Base-by-base conservation (phyloP, 1,140 invertebrate species). In the Elysia chlorotica region DNA sequence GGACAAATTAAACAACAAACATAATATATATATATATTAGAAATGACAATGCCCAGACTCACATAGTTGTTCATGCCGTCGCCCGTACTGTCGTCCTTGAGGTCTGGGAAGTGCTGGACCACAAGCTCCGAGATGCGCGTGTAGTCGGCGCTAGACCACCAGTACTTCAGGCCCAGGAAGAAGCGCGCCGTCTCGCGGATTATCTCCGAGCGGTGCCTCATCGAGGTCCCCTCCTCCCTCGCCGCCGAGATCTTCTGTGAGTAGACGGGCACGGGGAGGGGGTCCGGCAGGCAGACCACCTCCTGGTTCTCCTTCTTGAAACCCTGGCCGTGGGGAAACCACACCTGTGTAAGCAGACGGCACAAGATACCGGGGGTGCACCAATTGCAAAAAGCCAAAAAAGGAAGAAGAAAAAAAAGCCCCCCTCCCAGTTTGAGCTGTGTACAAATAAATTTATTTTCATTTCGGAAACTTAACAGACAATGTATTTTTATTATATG, bases 81-180 rank as follows among this genome's bases (percentile, higher is more conserved):
- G 1, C 53, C 33, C 2, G 63, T 62, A 3, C 54, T 70, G 17
- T 69, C 41, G 38, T 77, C 75, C 38, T 71, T 74, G 28, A 77
- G 54, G 23, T 77, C 75, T 4, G 75, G 75, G 65, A 77, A 77
- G 56, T 74, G 62, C 10, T 48, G 31, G 10, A 74, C 75, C 17
- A 77, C 75, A 57, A 77, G 63, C 65, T 77, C 72, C 0, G 75
- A 74, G 10, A 77, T 77, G 59, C 72, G 41, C 21, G 67, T 74
- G 48, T 77, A 77, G 75, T 77, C 75, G 5, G 72, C 75, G 61
- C 75, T 77, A 10, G 75, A 74, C 75, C 75, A 77, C 75, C 75
- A 77, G 57, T 77, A 74, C 53, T 77, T 77, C 33, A 71, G 69
- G 19, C 56, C 57, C 63, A 77, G 48, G 65, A 77, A 77, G 36